Evolutionary conservation across 1,140 invertebrate species (phyloP), one percentile per base, ranked within the genome.

Genomic region (Venustaconcha ellipsiformis): DNA sequence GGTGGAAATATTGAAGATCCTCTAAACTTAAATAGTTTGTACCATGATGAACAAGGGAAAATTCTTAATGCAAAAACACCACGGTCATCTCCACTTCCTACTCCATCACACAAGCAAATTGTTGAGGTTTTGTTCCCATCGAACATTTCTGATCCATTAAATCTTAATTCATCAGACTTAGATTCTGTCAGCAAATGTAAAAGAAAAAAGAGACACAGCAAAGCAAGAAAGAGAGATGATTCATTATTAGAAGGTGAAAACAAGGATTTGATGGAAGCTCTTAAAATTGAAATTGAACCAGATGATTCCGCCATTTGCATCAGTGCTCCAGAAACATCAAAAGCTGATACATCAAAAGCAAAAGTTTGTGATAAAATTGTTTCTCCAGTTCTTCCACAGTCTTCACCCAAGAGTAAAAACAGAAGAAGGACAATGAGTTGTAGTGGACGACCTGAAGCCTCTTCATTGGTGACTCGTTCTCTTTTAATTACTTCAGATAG

Each of bases 1-100:
- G 97, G 97, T 67, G 97, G 97, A 23, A 98, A 97, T 87, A 98
- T 98, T 80, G 94, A 94, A 79, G 97, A 99, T 92, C 97, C 97
- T 0, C 89, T 99, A 15, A 99, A 99, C 91, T 91, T 99, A 68
- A 96, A 96, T 83, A 96, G 96, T 87, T 92, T 99, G 83, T 94
- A 95, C 88, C 94, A 84, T 70, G 95, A 96, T 88, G 94, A 96
- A 87, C 93, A 96, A 14, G 95, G 95, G 78, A 92, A 94, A 82
- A 80, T 84, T 14, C 66, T 96, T 91, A 97, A 96, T 91, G 94
- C 95, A 57, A 93, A 94, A 1, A 97, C 96, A 14, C 95, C 96
- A 67, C 93, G 95, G 82, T 95, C 95, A 14, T 96, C 95, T 75
- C 96, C 96, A 2, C 87, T 96, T 59, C 95, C 95, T n/a, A 95